Evolutionary conservation across 2,888 invertebrate genomes (phyloP), one percentile per base, ranked within the genome.

Genomic region (Mechanitis mazaeus): DNA sequence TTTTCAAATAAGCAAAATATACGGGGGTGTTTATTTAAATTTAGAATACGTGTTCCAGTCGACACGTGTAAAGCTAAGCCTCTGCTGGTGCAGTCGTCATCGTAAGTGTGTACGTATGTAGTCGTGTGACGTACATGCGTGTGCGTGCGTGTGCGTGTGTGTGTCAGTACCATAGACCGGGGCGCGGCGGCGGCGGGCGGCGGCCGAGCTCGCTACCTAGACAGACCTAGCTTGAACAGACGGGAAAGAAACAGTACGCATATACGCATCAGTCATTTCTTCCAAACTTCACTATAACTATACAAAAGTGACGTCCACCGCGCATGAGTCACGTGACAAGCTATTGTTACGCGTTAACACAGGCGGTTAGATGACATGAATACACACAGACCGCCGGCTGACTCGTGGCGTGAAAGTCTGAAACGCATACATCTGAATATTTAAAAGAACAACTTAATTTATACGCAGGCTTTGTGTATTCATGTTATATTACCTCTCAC

Each of bases 241-340:
- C 83, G 85, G 85, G 86, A 86, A 86, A 84, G 83, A 89, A 88
- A 87, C 81, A 86, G 81, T 83, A 85, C 85, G 88, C 82, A 77
- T 80, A 88, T 82, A 83, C 87, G 87, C 83, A 89, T 90, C 88
- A 90, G 88, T 90, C 81, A 85, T 85, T 85, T 89, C 86, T 85
- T 85, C 86, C 81, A 85, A 85, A 69, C 65, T 67, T 67, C 69
- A 68, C 68, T 67, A 68, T 61, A 68, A 63, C 46, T 72, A 71
- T 61, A 69, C 54, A 63, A 55, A 56, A 59, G 55, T 33, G 33
- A 54, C 53, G 45, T 46, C n/a, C 55, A 57, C 57, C 56, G 58
- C 60, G 60, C 57, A 59, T 47, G 31, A 35, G 11, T 42, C 42
- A 42, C 42, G 42, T 20, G 4, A 35, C 7, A 61, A 58, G 58